These are phyloP conservation scores for Chauna torquata DNA, from an alignment of 2,113 vertebrate species.

Conservation along the genomic window DNA sequence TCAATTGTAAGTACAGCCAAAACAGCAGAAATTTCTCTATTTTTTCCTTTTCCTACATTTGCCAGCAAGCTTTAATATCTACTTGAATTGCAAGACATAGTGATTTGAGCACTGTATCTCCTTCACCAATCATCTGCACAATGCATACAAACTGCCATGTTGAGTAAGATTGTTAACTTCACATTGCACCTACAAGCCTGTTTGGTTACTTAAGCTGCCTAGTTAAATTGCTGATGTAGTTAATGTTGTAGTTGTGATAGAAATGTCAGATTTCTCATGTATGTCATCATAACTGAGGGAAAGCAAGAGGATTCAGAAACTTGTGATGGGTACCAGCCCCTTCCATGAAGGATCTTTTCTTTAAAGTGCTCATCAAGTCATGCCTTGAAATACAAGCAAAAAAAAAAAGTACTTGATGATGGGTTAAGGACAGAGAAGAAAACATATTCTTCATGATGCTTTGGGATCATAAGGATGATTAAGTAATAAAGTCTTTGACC, in stretches of 20 bases:
- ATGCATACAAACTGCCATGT: background rate
- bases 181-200: background rate
- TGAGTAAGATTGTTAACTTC: background rate
- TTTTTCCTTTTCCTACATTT: background rate
- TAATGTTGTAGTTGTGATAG: background rate
- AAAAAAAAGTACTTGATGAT: background rate
- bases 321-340: background rate
- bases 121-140: background rate
- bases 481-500: background rate
- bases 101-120: constrained; percentile 16
- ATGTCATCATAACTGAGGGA: background rate
- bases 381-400: background rate
- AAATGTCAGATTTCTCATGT: background rate
- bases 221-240: background rate
- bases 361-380: background rate
- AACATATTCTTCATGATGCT: background rate
- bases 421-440: background rate
- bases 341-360: background rate
- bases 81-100: background rate
- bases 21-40: constrained; percentile 17
- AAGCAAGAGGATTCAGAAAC: background rate
- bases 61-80: background rate
- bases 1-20: constrained; percentile 22
- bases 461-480: background rate
- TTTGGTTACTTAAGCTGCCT: rapidly evolving